Conservation (phyloP, 1,140 invertebrate species). For the Vanessa atalanta region DNA sequence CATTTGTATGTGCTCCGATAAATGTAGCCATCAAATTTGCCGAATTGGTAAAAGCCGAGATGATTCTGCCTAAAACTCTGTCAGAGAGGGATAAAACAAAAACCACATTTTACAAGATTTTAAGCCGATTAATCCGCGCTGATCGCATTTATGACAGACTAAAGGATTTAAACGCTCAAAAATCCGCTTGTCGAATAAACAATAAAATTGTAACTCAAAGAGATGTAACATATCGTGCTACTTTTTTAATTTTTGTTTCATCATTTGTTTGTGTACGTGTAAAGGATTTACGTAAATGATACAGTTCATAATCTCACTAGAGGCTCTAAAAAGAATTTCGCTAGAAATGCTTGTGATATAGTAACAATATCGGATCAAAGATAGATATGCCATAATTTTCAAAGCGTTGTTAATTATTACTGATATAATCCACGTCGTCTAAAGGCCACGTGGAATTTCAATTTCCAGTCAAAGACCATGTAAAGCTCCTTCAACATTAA, state of each 20-base stretch:
- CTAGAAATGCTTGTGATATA: too few relatives aligned
- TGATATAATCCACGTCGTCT: constrained; percentile 14
- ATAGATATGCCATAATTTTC: background rate
- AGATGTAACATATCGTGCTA: background rate
- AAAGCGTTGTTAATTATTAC: constrained; percentile 32
- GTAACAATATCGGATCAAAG: background rate
- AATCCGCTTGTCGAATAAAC: constrained; percentile 12
- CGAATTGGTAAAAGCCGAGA: background rate
- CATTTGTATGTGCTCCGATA: background rate
- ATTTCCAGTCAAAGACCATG: constrained; percentile 35
- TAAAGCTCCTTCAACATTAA: constrained; percentile 25
- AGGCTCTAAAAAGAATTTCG: too few relatives aligned
- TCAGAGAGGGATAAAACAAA: constrained; percentile 8
- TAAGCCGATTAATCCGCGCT: constrained; percentile 21
- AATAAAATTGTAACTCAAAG: constrained; percentile 19
- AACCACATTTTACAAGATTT: constrained; percentile 21
- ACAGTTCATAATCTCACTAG: background rate
- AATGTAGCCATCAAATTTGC: background rate
- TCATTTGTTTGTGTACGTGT: background rate
- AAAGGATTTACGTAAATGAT: background rate
- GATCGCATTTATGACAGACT: constrained; percentile 19
- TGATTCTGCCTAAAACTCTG: constrained; percentile 2
- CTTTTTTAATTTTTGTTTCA: constrained; percentile 1
- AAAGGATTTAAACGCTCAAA: constrained; percentile 24
- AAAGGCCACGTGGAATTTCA: constrained; percentile 27